These are phyloP conservation scores for Podabrus alpinus DNA, from an alignment of 2,888 invertebrate genomes.

Conservation along the genomic window DNA sequence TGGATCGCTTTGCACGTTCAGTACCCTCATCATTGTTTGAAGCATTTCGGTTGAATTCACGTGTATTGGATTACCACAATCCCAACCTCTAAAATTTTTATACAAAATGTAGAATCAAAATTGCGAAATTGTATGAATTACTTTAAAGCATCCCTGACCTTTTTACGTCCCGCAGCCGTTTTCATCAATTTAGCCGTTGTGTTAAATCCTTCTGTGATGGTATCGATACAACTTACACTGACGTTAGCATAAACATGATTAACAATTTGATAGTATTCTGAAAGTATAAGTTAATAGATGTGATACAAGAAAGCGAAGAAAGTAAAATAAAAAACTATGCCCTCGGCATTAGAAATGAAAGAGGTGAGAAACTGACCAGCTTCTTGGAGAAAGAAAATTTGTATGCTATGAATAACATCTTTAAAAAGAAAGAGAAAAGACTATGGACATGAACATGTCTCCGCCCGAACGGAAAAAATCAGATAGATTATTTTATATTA, in stretches of 20 bases:
- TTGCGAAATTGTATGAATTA: neutral
- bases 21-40: neutral
- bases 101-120: neutral
- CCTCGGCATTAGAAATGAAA: too few species aligned
- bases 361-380: too few species aligned
- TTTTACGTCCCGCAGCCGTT: neutral
- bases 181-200: neutral
- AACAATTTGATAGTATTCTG: neutral
- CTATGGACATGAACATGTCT: too few species aligned
- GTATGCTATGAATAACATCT: too few species aligned
- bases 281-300: neutral
- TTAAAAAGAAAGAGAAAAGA: too few species aligned
- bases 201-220: neutral
- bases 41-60: conserved; percentile 8
- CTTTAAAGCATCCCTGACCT: conserved; percentile 1
- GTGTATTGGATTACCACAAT: conserved; percentile 1
- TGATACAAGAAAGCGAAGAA: too few species aligned
- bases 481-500: too few species aligned
- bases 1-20: conserved; percentile 14
- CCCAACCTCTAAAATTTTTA: conserved; percentile 3
- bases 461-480: too few species aligned
- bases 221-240: neutral
- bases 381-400: too few species aligned
- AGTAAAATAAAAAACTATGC: too few species aligned
- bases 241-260: neutral